Base-by-base conservation (phyloP, 1,140 invertebrate species). In the Kradibia gibbosae region DNA sequence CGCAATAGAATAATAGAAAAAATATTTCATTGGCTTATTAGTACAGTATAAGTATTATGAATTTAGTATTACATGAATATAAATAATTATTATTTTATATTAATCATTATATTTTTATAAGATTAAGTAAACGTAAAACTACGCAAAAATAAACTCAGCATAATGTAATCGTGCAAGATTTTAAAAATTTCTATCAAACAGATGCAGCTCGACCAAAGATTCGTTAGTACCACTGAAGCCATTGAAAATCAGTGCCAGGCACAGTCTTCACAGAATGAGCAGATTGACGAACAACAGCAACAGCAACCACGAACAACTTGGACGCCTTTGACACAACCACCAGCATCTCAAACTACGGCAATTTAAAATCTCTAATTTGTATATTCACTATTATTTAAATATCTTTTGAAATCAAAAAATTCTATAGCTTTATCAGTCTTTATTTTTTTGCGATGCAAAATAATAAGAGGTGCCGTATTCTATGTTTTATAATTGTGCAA, bases 311-410 rank as follows among this genome's bases (percentile, higher is more conserved):
- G 91, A 45, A 84, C 89, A 13, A 91, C 78, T 55, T 89, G 90
- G 86, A 90, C 89, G 10, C 89, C 90, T 0, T 60, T 91, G 13
- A 90, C 90, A 8, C 86, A 90, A 28, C 87, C 90, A 0, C 89
- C 89, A 4, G 86, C 88, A 10, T 86, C 89, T 0, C 90, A 91
- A 80, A 91, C 90, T 10, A 89, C 90, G 5, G 89, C 90, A 34
- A 90, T 90, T 85, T 91, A 87, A n/a, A n/a, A 91, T 81, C 22
- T 8, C 22, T 34, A 17, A 13, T 53, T 60, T 31, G 25, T 34
- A 53, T 34, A 34, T 53, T 73, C 1, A 31, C 11, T 5, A 28
- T 73, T 34, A 15, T 1, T 73, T 72, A 31, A 45, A 72, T 22
- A 3, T 36, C 0, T 1, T 34, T 53, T 25, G 20, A n/a, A n/a